A percentile compares a stretch with the other conserved stretches of the same genome.
These are phyloP conservation scores for Calypte anna DNA, from an alignment of 2,113 vertebrate species.

Conservation along the genomic window DNA sequence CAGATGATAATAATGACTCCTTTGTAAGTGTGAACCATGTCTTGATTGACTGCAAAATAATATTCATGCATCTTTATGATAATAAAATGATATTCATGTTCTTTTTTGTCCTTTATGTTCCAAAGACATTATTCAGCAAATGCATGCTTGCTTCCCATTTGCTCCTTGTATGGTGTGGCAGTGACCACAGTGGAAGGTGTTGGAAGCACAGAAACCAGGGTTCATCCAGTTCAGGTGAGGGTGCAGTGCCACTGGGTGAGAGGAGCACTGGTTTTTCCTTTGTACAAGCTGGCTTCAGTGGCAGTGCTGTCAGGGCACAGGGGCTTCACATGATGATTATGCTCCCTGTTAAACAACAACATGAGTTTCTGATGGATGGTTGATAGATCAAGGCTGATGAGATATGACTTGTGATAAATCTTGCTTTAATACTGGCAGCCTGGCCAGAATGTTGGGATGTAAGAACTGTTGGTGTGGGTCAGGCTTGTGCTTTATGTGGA, in stretches of 20 bases:
- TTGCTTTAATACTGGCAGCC: background rate
- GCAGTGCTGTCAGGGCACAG: background rate
- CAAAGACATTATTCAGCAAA: constrained; percentile 82
- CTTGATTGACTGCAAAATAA: background rate
- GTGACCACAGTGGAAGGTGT: constrained; percentile 86
- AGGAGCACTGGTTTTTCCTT: background rate
- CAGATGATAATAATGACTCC: background rate
- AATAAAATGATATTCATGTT: background rate
- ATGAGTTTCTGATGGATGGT: background rate
- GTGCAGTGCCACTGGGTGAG: background rate
- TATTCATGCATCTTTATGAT: background rate
- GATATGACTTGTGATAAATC: background rate
- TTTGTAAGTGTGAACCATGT: background rate
- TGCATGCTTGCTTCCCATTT: constrained; percentile 83
- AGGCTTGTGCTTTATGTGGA: background rate
- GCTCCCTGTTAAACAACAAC: background rate
- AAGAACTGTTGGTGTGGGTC: background rate
- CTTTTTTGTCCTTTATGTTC: constrained; percentile 17
- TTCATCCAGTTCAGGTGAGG: constrained; percentile 85
- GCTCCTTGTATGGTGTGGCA: constrained; percentile 79
- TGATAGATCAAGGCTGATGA: background rate
- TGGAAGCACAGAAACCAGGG: constrained; percentile 81
- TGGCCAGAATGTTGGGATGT: background rate
- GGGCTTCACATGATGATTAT: background rate
- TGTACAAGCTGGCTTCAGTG: background rate